Evolutionary conservation across 2,113 vertebrate species (phyloP).

Genomic region (Odocoileus virginianus): DNA sequence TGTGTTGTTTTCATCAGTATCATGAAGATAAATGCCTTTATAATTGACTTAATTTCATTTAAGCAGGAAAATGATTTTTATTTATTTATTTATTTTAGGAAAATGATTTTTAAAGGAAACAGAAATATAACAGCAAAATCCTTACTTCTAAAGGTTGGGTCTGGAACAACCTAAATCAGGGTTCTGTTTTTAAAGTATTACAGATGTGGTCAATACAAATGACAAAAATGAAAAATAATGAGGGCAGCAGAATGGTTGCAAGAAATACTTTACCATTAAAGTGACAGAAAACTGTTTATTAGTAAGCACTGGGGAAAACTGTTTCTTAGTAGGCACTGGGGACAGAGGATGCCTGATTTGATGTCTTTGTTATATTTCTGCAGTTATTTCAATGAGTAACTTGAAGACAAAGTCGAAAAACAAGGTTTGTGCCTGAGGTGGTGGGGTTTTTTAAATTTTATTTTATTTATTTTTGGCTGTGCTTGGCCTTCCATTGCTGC

Average conservation of each 20-base stretch:
- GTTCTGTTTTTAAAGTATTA: not conserved
- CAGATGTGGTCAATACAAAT: not conserved
- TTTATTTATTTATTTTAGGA: not conserved
- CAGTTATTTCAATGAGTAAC: not conserved
- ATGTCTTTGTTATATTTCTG: not conserved
- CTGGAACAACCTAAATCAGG: not conserved
- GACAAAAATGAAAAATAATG: not conserved
- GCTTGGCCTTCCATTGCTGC: not conserved
- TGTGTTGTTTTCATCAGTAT: not conserved
- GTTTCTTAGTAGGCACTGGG: not conserved
- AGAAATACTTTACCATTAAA: not conserved
- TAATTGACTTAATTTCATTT: not conserved
- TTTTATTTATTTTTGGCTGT: not conserved
- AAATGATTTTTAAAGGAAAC: conserved; percentile 34
- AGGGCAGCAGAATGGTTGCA: not conserved
- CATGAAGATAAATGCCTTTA: not conserved
- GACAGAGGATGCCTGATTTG: not conserved
- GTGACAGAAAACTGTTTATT: not conserved
- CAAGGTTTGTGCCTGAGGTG: not conserved
- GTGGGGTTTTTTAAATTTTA: not conserved
- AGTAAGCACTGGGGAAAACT: not conserved
- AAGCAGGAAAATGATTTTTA: conserved; percentile 18
- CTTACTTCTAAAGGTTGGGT: not conserved
- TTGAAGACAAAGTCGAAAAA: not conserved
- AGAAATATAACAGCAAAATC: not conserved